Percentiles rank a stretch among this genome's conserved stretches.
phyloP scores from a whole-genome alignment of 2,113 vertebrate genomes.

The Megaceryle torquata region DNA sequence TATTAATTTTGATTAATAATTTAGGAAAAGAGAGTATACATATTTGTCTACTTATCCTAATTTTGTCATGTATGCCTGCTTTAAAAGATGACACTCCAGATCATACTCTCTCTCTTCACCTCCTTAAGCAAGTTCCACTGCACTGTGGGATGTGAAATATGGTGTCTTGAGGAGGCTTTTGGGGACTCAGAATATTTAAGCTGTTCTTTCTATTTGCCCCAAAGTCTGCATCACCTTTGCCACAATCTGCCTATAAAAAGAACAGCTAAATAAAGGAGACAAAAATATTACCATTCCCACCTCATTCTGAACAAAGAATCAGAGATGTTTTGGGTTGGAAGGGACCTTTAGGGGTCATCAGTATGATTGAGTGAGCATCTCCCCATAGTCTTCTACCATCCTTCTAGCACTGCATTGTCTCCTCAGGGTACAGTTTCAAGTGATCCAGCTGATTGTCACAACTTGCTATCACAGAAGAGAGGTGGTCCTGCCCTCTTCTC shows the following conservation, averaged over 20 bases:
- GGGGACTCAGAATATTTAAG: neutral
- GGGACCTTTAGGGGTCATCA: too few relatives aligned
- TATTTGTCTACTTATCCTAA: neutral
- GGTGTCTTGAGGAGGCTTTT: neutral
- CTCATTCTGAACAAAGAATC: neutral
- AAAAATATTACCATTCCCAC: neutral
- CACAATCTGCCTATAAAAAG: neutral
- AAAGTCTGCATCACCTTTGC: neutral
- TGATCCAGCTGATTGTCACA: neutral
- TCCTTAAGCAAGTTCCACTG: neutral
- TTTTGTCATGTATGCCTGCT: neutral
- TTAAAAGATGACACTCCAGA: neutral
- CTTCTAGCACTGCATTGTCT: neutral
- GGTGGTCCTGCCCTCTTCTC: neutral
- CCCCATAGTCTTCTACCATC: neutral
- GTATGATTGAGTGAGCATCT: neutral
- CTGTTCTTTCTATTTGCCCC: neutral
- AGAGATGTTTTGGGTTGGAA: too few relatives aligned
- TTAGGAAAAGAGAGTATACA: neutral
- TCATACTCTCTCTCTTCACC: neutral
- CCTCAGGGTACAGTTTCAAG: neutral
- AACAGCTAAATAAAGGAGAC: neutral
- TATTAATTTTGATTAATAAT: neutral
- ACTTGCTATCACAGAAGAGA: neutral
- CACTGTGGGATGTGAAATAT: neutral